Evolutionary conservation across 2,888 invertebrate species (phyloP), one percentile per base, ranked within the genome.

Genomic region (Phengaris alcon): DNA sequence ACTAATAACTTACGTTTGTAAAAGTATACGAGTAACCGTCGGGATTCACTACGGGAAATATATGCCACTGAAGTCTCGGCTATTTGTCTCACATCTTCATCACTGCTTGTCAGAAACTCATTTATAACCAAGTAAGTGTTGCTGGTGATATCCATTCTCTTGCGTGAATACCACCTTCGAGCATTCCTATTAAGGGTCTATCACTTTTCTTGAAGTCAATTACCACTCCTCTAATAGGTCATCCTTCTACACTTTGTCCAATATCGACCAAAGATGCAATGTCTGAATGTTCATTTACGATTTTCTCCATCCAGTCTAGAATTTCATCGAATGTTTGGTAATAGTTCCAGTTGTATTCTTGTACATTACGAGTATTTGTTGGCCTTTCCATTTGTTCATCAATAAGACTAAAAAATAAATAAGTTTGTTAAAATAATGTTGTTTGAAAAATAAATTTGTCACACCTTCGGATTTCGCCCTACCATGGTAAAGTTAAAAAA

Each of bases 121-220:
- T 96, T 95, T 15, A 96, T 94, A 52, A 97, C 93, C 94, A 96
- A 0, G 95, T 94, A 0, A 95, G 94, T 4, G 95, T 94, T 0
- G 96, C 95, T 4, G 96, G 94, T 0, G 95, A 91, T 59, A 96
- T 95, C 96, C 96, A 97, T 88, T 97, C 97, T 74, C 97, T 94
- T 0, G 96, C 95, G 85, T 97, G 96, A 77, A 96, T 95, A 12
- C 94, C 94, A 74, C 93, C 91, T 87, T 93, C 92, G 15, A 84
- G 83, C 46, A 85, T 85, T 15, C 86, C 88, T 48, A 81, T 78
- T 2, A 82, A 79, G 12, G 81, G 78, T 84, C 84, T 79, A 35
- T 76, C 77, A 48, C 77, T 79, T 55, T 80, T 78, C 73, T 81
- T 82, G 46, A 77, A 35, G 93, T 94, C 84, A 74, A 82, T 88